A percentile compares a stretch with the other conserved stretches of the same genome.
Conservation (phyloP, 2,797 vertebrate species). For the Gallinago nigripennis region DNA sequence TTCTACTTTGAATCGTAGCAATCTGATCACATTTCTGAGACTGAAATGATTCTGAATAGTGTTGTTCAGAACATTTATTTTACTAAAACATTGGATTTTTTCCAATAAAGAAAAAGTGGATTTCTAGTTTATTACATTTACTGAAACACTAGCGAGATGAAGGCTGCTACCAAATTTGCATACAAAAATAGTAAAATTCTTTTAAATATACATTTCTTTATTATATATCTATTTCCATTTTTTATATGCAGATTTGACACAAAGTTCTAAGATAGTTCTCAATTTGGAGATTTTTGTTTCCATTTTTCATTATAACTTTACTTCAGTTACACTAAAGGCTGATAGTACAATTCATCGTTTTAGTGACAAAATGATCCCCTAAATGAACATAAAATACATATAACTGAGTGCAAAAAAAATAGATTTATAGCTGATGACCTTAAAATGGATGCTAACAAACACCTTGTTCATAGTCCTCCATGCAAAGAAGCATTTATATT, state of each 20-base stretch:
- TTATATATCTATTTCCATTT: neutral
- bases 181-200: neutral
- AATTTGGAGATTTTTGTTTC: neutral
- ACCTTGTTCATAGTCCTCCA: neutral
- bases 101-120: neutral
- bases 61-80: neutral
- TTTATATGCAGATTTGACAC: neutral
- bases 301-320: neutral
- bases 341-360: neutral
- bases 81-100: neutral
- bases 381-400: neutral
- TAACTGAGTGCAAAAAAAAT: neutral
- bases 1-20: neutral
- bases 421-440: neutral
- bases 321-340: neutral
- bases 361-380: neutral
- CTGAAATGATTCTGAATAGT: neutral
- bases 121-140: neutral
- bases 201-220: neutral
- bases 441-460: neutral
- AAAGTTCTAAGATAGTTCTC: neutral
- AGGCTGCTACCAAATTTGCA: neutral
- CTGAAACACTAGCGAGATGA: neutral
- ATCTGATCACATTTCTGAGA: neutral
- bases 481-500: neutral